Percentiles rank a stretch among this genome's conserved stretches.
phyloP scores from a whole-genome alignment of 2,113 vertebrate species.

The Anhinga anhinga region DNA sequence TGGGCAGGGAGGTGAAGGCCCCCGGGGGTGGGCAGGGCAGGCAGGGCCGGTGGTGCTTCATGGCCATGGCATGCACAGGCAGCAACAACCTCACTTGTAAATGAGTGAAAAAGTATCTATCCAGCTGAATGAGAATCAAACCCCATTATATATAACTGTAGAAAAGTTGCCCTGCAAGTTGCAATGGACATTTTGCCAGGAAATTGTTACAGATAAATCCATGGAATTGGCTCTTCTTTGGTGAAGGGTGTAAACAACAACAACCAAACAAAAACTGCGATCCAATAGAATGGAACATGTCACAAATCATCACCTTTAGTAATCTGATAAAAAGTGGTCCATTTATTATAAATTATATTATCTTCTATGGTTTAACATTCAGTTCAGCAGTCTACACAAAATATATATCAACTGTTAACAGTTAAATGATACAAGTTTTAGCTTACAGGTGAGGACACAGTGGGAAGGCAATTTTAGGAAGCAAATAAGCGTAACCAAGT shows the following conservation, averaged over 20 bases:
- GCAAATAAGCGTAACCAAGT: not conserved
- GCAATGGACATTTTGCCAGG: not conserved
- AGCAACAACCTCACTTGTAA: not conserved
- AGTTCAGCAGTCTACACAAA: not conserved
- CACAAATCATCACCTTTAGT: not conserved
- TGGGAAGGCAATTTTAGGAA: conserved; percentile 18
- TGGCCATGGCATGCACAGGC: accelerated
- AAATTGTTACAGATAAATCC: not conserved
- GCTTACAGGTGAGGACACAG: conserved; percentile 9
- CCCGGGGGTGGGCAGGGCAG: no score
- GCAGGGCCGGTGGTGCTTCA: accelerated
- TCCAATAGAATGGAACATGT: not conserved
- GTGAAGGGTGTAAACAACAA: not conserved
- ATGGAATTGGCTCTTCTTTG: not conserved
- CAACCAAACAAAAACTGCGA: not conserved
- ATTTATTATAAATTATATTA: not conserved
- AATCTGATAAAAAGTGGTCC: not conserved
- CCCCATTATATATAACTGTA: not conserved
- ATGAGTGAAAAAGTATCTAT: not conserved
- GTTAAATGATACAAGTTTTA: not conserved
- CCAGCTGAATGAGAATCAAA: not conserved
- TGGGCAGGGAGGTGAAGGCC: not conserved
- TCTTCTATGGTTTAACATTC: not conserved
- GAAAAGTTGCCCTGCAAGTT: not conserved
- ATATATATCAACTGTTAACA: not conserved